phyloP scores from a whole-genome alignment of 2,113 vertebrate species.

The Riparia riparia region DNA sequence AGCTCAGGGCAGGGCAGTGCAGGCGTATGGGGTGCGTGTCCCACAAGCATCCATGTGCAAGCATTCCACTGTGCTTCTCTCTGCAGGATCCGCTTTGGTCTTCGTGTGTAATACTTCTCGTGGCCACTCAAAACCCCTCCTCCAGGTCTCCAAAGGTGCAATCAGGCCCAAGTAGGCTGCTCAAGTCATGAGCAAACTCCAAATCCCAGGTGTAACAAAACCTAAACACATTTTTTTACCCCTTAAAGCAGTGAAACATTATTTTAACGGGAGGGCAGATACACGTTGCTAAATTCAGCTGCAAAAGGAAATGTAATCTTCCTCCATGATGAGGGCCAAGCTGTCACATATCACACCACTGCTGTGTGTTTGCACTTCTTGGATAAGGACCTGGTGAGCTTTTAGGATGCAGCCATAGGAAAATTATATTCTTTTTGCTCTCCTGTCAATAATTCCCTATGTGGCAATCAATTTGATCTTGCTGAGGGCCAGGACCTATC shows the following conservation, averaged over 20 bases:
- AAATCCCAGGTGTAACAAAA: neutral
- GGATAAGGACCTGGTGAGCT: neutral
- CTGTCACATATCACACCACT: neutral
- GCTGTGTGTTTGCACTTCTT: neutral
- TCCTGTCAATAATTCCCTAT: conserved; percentile 17
- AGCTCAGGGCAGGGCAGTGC: rapidly evolving
- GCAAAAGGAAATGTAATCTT: neutral
- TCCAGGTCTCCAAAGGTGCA: neutral
- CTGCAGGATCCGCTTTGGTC: neutral
- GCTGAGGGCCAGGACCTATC: neutral
- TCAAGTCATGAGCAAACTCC: neutral
- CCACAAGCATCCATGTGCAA: neutral
- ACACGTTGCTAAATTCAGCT: neutral
- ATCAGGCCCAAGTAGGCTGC: neutral
- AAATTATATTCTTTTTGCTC: neutral
- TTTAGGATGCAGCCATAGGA: neutral
- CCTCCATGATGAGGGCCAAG: neutral
- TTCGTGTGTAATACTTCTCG: neutral
- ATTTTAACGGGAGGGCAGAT: neutral
- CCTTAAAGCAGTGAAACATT: neutral
- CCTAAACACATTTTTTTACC: neutral
- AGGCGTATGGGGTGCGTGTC: rapidly evolving
- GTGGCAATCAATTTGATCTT: conserved; percentile 3
- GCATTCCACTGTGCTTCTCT: neutral
- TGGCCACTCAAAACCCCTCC: neutral